phyloP scores from a whole-genome alignment of 2,113 vertebrate genomes.

The Marmota monax region DNA sequence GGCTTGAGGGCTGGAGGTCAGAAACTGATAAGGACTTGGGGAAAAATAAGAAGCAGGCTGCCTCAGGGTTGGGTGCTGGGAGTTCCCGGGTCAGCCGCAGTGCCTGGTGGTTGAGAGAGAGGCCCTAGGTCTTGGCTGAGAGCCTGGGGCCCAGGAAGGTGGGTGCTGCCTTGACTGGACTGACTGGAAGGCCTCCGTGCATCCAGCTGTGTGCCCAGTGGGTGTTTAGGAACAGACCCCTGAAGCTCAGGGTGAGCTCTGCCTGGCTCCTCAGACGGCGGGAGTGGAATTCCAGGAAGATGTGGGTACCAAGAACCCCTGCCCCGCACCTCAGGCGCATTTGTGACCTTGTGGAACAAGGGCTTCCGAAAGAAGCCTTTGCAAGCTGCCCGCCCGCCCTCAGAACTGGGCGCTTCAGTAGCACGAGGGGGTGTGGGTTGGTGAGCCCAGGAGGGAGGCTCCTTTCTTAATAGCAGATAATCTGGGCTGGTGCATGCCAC shows the following conservation, averaged over 20 bases:
- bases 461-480: background rate
- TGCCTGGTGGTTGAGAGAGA: too few relatives aligned
- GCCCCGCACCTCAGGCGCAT: background rate
- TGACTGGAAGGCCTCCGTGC: background rate
- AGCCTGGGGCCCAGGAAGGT: too few relatives aligned
- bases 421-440: rapidly evolving
- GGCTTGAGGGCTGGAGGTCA: background rate
- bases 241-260: too few relatives aligned
- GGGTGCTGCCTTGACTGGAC: background rate
- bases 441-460: background rate
- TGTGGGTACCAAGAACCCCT: too few relatives aligned
- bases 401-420: background rate
- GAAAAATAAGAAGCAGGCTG: background rate
- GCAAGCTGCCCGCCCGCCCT: too few relatives aligned
- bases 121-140: too few relatives aligned
- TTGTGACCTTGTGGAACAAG: background rate
- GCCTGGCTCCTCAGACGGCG: background rate
- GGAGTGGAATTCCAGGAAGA: background rate
- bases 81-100: background rate
- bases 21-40: background rate
- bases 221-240: background rate
- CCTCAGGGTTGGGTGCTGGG: too few relatives aligned
- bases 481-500: background rate
- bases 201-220: too few relatives aligned
- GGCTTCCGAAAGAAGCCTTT: too few relatives aligned